These are phyloP conservation scores for Odontamblyopus rebecca DNA, from an alignment of 2,797 vertebrate species.

Conservation along the genomic window DNA sequence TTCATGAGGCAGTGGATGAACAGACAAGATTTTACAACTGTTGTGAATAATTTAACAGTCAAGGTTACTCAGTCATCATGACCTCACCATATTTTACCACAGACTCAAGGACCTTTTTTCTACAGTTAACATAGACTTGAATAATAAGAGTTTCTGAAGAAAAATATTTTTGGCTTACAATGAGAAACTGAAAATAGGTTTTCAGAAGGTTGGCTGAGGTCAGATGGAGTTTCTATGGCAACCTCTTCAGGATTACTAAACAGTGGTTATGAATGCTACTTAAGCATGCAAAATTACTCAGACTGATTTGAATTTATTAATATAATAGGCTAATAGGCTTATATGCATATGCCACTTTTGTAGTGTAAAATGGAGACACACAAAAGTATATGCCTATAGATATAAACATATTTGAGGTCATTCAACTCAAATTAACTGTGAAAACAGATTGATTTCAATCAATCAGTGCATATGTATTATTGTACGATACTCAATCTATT, in stretches of 20 bases:
- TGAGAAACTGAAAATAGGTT: neutral
- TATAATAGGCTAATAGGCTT: neutral
- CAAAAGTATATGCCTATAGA: too few relatives aligned
- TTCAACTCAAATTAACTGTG: neutral
- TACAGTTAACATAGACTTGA: neutral
- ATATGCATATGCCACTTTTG: neutral
- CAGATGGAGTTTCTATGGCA: slow-evolving; percentile 9
- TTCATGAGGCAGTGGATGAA: neutral
- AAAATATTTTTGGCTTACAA: slow-evolving; percentile 1
- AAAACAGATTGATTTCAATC: neutral
- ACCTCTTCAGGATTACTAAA: slow-evolving; percentile 7
- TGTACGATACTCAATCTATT: neutral
- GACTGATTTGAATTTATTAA: neutral
- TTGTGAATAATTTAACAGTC: slow-evolving; percentile 5
- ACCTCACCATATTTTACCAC: slow-evolving; percentile 10
- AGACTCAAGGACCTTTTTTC: slow-evolving; percentile 7
- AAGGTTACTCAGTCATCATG: slow-evolving; percentile 7
- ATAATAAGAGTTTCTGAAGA: neutral
- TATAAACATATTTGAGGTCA: neutral
- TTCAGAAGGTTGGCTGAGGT: slow-evolving; percentile 12
- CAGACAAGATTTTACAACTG: neutral
- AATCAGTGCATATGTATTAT: neutral
- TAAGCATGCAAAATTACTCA: neutral
- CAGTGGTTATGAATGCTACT: neutral
- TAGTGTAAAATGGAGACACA: neutral